Evolutionary conservation across 2,797 vertebrate genomes (phyloP), one percentile per base, ranked within the genome.

Genomic region (Oreochromis mossambicus): DNA sequence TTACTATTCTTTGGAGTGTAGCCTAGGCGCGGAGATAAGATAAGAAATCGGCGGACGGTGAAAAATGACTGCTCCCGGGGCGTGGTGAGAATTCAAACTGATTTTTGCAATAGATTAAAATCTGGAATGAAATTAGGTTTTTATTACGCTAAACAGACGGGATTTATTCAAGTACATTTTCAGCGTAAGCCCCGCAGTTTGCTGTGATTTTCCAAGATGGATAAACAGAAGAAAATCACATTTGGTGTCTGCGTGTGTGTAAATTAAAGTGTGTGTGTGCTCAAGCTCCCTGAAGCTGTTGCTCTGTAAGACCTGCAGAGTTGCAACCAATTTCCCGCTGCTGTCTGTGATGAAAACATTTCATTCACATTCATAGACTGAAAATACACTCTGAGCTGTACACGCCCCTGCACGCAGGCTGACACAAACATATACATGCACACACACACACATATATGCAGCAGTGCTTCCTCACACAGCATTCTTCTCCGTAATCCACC

Each of bases 401-500:
- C 41, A 48, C 4, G 41, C 15, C 24, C 87, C 56, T 78, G 79
- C 34, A 26, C 36, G 24, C 55, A 76, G 17, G 3, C 6, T 38
- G 51, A 56, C 32, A 77, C 34, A 41, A n/a, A 54, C 19, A 81
- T 9, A 58, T 29, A 79, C 48, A 82, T 36, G 3, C 12, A 13
- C 48, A 32, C 7, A n/a, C 26, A 78, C 46, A 66, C 48, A 55
- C 76, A 52, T 52, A 19, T 29, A 52, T 51, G 38, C 61, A 58
- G 80, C 80, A 82, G 41, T 8, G 0, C 82, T 83, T 83, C 58
- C 77, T 87, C 83, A 77, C 84, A 86, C 63, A 79, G 29, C 56
- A 84, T 89, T 91, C 84, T 85, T 83, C 68, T 77, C 85, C 79
- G 52, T 91, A 95, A 94, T 92, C 91, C 91, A 92, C 78, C n/a